phyloP scores from a whole-genome alignment of 1,140 invertebrate species.

The Pemphigus obesinymphae region DNA sequence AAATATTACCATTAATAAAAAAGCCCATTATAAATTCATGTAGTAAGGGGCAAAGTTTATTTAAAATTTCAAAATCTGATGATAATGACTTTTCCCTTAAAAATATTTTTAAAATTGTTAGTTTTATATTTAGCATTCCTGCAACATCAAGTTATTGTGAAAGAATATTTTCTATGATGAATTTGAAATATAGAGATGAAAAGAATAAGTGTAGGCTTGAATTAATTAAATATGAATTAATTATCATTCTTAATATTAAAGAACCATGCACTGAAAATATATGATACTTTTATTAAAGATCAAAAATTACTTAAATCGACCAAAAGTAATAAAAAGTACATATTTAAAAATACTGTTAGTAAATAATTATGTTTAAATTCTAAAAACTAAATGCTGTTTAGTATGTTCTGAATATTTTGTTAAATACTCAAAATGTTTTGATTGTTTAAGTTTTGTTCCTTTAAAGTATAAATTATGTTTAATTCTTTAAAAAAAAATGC shows the following conservation, averaged over 20 bases:
- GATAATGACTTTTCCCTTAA: not conserved
- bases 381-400: too few species aligned
- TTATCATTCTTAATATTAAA: not conserved
- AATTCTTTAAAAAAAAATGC: too few species aligned
- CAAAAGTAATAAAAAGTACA: not conserved
- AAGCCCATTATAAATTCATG: not conserved
- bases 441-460: not conserved
- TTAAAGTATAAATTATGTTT: not conserved
- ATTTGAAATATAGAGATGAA: not conserved
- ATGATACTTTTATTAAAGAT: not conserved
- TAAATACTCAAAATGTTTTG: too few species aligned
- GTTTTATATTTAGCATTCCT: not conserved
- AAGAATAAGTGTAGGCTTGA: not conserved
- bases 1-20: not conserved
- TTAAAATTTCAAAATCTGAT: not conserved
- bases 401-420: too few species aligned
- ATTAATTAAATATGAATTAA: not conserved
- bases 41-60: not conserved
- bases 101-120: not conserved
- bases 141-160: not conserved
- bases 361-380: too few species aligned
- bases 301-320: not conserved
- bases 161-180: not conserved
- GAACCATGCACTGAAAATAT: not conserved
- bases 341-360: not conserved